A percentile compares a stretch with the other conserved stretches of the same genome.
Evolutionary conservation across 2,797 vertebrate species (phyloP).

Genomic region (Nothura maculosa): DNA sequence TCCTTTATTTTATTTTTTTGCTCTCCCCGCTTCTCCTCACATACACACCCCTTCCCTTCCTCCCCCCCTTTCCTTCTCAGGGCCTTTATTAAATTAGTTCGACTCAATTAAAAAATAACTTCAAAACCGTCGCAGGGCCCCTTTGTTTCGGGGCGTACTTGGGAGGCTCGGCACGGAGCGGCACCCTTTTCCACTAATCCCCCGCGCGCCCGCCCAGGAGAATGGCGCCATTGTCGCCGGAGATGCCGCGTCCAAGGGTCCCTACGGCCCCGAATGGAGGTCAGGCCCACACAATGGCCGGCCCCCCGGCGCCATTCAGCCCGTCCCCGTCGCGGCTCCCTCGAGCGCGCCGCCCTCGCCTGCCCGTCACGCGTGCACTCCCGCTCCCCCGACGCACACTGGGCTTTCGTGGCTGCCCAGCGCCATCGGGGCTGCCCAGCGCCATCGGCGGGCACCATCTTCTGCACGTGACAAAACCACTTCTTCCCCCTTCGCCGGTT

Average conservation of each 20-base stretch:
- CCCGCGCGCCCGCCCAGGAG: constrained; percentile 92
- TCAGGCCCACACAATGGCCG: constrained; percentile 95
- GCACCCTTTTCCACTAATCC: constrained; percentile 96
- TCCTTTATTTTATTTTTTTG: constrained; percentile 82
- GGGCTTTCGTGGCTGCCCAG: background rate
- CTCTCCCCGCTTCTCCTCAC: background rate
- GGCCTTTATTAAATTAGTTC: constrained; percentile 91
- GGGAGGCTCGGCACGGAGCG: constrained; percentile 95
- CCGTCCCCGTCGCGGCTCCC: constrained; percentile 78
- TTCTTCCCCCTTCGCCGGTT: constrained; percentile 81
- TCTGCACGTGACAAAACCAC: constrained; percentile 86
- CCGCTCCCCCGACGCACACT: constrained; percentile 33
- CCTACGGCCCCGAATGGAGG: constrained; percentile 99
- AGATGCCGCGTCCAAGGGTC: constrained; percentile 96
- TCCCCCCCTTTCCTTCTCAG: constrained; percentile 59
- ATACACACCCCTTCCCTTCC: constrained; percentile 25
- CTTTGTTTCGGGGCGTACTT: constrained; percentile 92
- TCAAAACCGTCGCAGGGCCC: constrained; percentile 87
- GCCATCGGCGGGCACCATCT: constrained; percentile 84
- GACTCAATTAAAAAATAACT: constrained; percentile 92
- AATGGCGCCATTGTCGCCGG: constrained; percentile 95
- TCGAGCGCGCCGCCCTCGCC: constrained; percentile 92
- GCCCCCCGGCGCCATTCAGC: constrained; percentile 96
- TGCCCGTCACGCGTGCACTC: constrained; percentile 86
- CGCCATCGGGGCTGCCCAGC: constrained; percentile 74